A percentile compares a stretch with the other conserved stretches of the same genome.
These are phyloP conservation scores for Clarias magur DNA, from an alignment of 2,113 vertebrate species.

Conservation along the genomic window DNA sequence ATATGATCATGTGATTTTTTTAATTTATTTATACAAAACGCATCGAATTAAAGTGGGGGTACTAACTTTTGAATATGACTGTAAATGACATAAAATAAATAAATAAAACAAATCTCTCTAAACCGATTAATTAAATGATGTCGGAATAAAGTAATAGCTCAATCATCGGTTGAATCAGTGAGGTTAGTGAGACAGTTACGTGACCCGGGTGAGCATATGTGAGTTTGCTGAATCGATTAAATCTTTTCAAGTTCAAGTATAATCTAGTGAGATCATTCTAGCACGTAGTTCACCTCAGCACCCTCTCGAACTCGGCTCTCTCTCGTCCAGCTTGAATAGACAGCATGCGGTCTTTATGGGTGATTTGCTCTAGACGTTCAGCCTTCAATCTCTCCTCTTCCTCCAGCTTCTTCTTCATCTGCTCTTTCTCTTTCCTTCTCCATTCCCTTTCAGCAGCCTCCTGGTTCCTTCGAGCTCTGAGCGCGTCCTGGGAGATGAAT, in stretches of 20 bases:
- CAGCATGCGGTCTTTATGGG: slow-evolving; percentile 75
- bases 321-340: slow-evolving; percentile 78
- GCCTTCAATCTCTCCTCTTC: slow-evolving; percentile 66
- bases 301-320: slow-evolving; percentile 79
- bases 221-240: background rate
- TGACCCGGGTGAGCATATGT: background rate
- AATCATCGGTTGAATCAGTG: background rate
- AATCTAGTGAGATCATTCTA: background rate
- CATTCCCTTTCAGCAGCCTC: slow-evolving; percentile 80
- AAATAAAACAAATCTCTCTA: background rate
- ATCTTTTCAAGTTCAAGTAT: background rate
- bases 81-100: no score
- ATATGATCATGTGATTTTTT: no score
- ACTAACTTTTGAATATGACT: no score
- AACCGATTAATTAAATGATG: background rate
- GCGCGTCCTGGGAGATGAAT: slow-evolving; percentile 73
- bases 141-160: background rate
- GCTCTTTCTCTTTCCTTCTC: slow-evolving; percentile 80
- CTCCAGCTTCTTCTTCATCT: slow-evolving; percentile 58
- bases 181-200: background rate
- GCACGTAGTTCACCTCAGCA: slow-evolving; percentile 74
- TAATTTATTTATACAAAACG: no score
- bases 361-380: slow-evolving; percentile 77
- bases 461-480: slow-evolving; percentile 82
- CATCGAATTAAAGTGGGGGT: no score